phyloP scores from a whole-genome alignment of 2,888 invertebrate genomes.

The Plemyria rubiginata region DNA sequence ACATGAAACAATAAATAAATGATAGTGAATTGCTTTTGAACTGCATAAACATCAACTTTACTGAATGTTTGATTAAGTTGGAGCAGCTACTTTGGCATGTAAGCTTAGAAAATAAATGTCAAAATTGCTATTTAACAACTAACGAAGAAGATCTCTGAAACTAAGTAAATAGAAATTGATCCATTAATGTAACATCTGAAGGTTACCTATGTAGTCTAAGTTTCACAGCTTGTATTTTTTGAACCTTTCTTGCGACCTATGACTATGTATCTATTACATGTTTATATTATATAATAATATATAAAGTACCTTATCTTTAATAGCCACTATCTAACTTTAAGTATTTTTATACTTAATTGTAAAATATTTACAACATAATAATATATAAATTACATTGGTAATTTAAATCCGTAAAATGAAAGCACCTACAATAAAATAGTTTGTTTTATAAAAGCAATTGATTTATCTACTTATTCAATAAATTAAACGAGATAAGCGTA shows the following conservation, averaged over 20 bases:
- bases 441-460: conserved; percentile 33
- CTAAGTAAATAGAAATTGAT: conserved; percentile 19
- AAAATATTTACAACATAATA: conserved; percentile 61
- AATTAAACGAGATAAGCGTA: conserved; percentile 45
- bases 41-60: background rate
- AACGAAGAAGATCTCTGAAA: background rate
- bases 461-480: conserved; percentile 35
- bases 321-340: conserved; percentile 41
- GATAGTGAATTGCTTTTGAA: background rate
- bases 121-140: conserved; percentile 1
- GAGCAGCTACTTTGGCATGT: conserved; percentile 7
- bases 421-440: conserved; percentile 41
- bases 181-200: conserved; percentile 25
- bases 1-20: too few species aligned
- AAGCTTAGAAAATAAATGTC: conserved; percentile 6
- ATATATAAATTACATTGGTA: conserved; percentile 44
- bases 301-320: conserved; percentile 36
- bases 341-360: conserved; percentile 33
- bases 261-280: too few species aligned
- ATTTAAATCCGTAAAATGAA: conserved; percentile 41
- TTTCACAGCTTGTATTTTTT: conserved; percentile 31
- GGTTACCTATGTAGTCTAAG: conserved; percentile 25
- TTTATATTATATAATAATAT: background rate
- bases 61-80: background rate
- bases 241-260: conserved; percentile 33